Evolutionary conservation across 2,113 vertebrate genomes (phyloP).

Genomic region (Takifugu bimaculatus): DNA sequence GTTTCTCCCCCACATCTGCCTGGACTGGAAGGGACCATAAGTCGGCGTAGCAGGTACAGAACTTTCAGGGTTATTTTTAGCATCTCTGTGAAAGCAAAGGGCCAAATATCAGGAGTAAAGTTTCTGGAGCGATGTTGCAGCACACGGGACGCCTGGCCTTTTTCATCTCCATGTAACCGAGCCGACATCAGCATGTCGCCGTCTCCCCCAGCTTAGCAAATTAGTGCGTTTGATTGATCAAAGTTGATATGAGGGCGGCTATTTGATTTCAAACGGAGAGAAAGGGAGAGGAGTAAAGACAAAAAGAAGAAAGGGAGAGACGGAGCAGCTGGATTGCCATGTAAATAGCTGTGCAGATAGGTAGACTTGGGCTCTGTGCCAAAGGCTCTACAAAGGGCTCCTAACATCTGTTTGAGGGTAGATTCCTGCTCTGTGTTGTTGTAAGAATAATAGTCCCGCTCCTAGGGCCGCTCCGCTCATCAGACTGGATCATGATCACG

Average conservation of each 20-base stretch:
- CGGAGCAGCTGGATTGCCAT: constrained; percentile 86
- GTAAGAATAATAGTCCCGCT: constrained; percentile 78
- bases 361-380: constrained; percentile 84
- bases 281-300: constrained; percentile 24
- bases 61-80: constrained; percentile 44
- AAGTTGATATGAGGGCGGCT: constrained; percentile 63
- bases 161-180: constrained; percentile 56
- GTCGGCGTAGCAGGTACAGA: constrained; percentile 46
- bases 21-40: constrained; percentile 42
- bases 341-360: constrained; percentile 96
- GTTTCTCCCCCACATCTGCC: constrained; percentile 46
- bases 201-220: constrained; percentile 69
- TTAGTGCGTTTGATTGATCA: constrained; percentile 70
- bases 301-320: constrained; percentile 55
- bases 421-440: constrained; percentile 81
- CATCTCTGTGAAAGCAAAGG: constrained; percentile 34
- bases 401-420: constrained; percentile 90
- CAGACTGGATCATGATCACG: constrained; percentile 69
- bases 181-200: constrained; percentile 63
- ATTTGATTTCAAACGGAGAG: constrained; percentile 68
- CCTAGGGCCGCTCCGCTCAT: constrained; percentile 66
- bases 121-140: constrained; percentile 58
- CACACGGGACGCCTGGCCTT: constrained; percentile 64
- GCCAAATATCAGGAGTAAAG: constrained; percentile 58
- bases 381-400: constrained; percentile 85